Evolutionary conservation across 53 echinoderm and acorn worm species (phyloP).

Genomic region (Holothuria leucospilota): DNA sequence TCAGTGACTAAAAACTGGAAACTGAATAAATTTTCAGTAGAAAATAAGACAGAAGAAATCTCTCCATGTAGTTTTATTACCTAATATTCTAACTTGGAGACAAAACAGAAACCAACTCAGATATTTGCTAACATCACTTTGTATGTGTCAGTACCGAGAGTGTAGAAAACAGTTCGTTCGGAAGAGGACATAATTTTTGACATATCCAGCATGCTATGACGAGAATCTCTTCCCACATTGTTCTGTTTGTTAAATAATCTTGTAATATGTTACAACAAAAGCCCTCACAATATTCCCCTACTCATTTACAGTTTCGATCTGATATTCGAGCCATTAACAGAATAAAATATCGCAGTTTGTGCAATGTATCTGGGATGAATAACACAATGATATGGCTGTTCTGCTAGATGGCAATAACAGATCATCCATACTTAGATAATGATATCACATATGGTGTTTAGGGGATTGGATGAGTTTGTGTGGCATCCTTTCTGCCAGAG

Average conservation of each 20-base stretch:
- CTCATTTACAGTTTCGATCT: neutral
- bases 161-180: neutral
- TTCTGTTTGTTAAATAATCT: neutral
- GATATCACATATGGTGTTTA: too few species aligned
- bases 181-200: too few species aligned
- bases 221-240: too few species aligned
- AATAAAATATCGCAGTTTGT: neutral
- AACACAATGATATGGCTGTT: too few species aligned
- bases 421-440: too few species aligned
- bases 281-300: conserved; percentile 2
- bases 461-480: too few species aligned
- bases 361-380: too few species aligned
- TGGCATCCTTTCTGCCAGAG: too few species aligned
- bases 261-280: conserved; percentile 1
- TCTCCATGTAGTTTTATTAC: neutral
- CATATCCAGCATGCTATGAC: too few species aligned
- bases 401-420: too few species aligned
- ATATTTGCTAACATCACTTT: neutral
- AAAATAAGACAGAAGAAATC: neutral
- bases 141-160: neutral
- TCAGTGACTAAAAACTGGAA: neutral
- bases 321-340: neutral
- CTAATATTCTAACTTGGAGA: neutral
- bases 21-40: neutral
- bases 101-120: too few species aligned